These are phyloP conservation scores for Rhyacophila evoluta DNA, from an alignment of 2,888 invertebrate species.

Conservation along the genomic window DNA sequence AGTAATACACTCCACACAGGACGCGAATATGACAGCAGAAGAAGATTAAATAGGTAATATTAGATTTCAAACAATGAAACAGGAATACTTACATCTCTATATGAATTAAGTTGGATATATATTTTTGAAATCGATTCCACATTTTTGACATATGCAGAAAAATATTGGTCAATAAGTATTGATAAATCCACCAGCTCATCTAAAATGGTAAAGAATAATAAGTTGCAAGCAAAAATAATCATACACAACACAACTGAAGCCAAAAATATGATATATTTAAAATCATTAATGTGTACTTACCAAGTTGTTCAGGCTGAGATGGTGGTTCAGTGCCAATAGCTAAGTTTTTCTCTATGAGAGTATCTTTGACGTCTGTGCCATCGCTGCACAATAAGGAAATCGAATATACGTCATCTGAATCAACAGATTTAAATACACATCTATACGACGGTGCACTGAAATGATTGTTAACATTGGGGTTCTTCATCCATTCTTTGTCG, in stretches of 20 bases:
- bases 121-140: conserved; percentile 33
- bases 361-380: conserved; percentile 64
- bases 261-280: too few species aligned
- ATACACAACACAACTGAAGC: too few species aligned
- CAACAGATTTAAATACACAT: conserved; percentile 69
- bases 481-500: conserved; percentile 72
- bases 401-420: conserved; percentile 65
- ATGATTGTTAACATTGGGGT: conserved; percentile 69
- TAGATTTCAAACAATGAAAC: too few species aligned
- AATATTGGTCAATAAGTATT: conserved; percentile 28
- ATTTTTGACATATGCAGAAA: conserved; percentile 11
- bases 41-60: too few species aligned
- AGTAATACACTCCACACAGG: too few species aligned
- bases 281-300: not conserved
- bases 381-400: conserved; percentile 68
- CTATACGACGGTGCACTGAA: conserved; percentile 73
- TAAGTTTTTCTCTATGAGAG: conserved; percentile 67
- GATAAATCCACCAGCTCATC: conserved; percentile 30
- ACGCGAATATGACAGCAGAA: too few species aligned
- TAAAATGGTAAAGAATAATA: conserved; percentile 25
- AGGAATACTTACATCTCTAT: not conserved
- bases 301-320: not conserved
- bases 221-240: too few species aligned
- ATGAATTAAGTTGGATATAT: conserved; percentile 25
- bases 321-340: conserved; percentile 57